Evolutionary conservation across 2,797 vertebrate genomes (phyloP).

Genomic region (Amblyraja radiata): DNA sequence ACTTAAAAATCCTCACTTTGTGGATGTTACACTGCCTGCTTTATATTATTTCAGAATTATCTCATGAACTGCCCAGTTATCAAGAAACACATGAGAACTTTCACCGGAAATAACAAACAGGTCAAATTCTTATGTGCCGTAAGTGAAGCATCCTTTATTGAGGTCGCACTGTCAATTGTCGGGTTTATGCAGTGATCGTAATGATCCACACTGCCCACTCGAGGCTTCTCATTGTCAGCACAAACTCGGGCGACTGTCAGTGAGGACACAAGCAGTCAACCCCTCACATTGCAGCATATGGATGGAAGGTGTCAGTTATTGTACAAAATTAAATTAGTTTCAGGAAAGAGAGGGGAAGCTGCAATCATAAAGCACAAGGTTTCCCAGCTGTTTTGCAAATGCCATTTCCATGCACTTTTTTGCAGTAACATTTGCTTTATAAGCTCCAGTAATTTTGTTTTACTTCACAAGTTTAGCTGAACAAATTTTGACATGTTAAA

Average conservation of each 20-base stretch:
- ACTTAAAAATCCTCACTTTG: no score
- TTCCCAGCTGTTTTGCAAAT: background rate
- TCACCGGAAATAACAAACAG: no score
- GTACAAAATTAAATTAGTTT: background rate
- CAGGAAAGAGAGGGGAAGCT: background rate
- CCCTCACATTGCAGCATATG: background rate
- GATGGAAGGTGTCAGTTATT: background rate
- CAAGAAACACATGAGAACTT: no score
- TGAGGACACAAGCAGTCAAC: background rate
- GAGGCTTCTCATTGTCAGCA: background rate
- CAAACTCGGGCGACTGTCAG: background rate
- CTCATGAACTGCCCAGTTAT: no score
- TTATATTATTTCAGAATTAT: no score
- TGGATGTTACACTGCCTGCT: no score
- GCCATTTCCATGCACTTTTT: slow-evolving; percentile 10
- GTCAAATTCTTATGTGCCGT: no score
- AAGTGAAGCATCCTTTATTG: no score
- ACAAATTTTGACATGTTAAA: slow-evolving; percentile 27
- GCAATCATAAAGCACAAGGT: background rate
- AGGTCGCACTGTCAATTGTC: no score
- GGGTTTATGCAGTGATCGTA: no score
- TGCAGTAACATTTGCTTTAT: slow-evolving; percentile 15
- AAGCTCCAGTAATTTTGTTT: slow-evolving; percentile 37
- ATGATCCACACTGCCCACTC: no score
- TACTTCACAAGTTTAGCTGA: slow-evolving; percentile 36